Percentiles rank a stretch among this genome's conserved stretches.
phyloP scores from a whole-genome alignment of 2,113 vertebrate genomes.

The Cyanistes caeruleus region DNA sequence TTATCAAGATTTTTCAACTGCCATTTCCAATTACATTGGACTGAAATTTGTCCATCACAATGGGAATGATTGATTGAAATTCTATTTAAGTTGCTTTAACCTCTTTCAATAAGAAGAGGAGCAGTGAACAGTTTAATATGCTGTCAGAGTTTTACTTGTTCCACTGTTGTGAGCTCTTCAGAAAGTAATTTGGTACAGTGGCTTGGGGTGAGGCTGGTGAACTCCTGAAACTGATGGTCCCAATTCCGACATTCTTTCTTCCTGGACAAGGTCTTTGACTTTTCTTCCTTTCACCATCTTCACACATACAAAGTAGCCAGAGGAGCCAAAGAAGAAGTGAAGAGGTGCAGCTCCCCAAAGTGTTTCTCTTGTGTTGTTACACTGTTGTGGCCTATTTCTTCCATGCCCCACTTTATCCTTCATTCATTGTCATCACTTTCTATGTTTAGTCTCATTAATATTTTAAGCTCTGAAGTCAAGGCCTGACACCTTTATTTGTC shows the following conservation, averaged over 20 bases:
- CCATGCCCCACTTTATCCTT: background rate
- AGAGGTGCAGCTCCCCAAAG: background rate
- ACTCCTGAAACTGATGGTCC: background rate
- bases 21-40: background rate
- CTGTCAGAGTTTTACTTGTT: background rate
- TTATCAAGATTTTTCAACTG: conserved; percentile 8
- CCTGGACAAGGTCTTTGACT: background rate
- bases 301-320: background rate
- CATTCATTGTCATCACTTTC: background rate
- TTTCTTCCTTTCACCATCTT: background rate
- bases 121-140: background rate
- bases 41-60: background rate
- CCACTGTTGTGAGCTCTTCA: background rate
- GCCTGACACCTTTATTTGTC: background rate
- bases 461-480: background rate
- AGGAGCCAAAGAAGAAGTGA: background rate
- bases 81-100: conserved; percentile 23
- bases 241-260: background rate
- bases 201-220: background rate
- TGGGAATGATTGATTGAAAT: background rate
- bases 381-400: background rate
- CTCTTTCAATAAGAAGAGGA: background rate
- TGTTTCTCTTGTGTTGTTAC: background rate
- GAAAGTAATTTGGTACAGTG: background rate
- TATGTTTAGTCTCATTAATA: conserved; percentile 11